Evolutionary conservation across 23 tunicate species (phyloP).

Genomic region (Ascidia mentula): DNA sequence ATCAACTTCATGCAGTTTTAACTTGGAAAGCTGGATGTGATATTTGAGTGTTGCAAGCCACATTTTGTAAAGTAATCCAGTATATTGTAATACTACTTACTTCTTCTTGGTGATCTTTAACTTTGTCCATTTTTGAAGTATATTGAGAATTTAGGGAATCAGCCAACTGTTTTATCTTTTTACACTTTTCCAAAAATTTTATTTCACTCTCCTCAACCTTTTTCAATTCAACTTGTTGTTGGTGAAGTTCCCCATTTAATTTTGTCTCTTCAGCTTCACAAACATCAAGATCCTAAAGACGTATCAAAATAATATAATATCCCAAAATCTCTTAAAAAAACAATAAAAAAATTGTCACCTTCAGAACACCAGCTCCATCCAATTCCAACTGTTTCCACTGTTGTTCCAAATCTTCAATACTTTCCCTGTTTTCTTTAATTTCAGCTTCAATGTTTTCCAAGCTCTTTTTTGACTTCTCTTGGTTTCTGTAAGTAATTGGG

Average conservation of each 20-base stretch:
- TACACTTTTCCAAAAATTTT: conserved; percentile 14
- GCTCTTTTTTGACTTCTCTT: conserved; percentile 39
- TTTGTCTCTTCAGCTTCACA: conserved; percentile 20
- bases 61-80: neutral
- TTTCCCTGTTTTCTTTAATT: conserved; percentile 38
- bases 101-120: conserved; percentile 22
- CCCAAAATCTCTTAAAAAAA: neutral
- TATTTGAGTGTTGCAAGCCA: neutral
- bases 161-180: conserved; percentile 5
- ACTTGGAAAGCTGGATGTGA: conserved; percentile 9
- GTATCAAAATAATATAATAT: neutral
- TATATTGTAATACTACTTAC: neutral
- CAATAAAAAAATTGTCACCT: neutral
- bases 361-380: conserved; percentile 39
- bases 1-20: conserved; percentile 67
- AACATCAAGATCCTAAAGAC: neutral
- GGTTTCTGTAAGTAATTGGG: conserved; percentile 20
- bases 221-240: conserved; percentile 42
- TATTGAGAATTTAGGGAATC: conserved; percentile 13
- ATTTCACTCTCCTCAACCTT: conserved; percentile 16
- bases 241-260: conserved; percentile 20
- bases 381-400: conserved; percentile 61
- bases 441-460: conserved; percentile 41
- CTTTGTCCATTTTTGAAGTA: conserved; percentile 13
- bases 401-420: conserved; percentile 52